Percentiles rank a stretch among this genome's conserved stretches.
These are phyloP conservation scores for Myotis planiceps DNA, from an alignment of 2,797 vertebrate species.

Conservation along the genomic window DNA sequence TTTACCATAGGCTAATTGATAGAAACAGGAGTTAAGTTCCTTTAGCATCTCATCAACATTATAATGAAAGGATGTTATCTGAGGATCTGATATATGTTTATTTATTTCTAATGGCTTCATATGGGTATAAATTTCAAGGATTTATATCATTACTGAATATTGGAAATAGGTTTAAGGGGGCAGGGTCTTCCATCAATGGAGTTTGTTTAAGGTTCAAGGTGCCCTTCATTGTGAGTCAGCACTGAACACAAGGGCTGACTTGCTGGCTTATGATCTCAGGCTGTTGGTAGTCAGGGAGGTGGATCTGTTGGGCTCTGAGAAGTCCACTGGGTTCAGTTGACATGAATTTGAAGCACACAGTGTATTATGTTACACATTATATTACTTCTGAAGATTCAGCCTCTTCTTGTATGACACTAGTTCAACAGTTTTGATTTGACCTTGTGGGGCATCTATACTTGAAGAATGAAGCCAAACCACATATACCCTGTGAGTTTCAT, in stretches of 20 bases:
- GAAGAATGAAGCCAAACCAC: conserved; percentile 42
- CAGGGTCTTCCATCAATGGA: neutral
- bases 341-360: neutral
- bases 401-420: neutral
- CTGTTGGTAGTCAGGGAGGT: neutral
- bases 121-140: neutral
- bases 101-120: neutral
- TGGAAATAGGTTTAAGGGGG: neutral
- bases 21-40: neutral
- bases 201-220: neutral
- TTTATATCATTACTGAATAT: neutral
- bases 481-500: conserved; percentile 70
- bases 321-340: conserved; percentile 44
- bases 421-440: conserved; percentile 64
- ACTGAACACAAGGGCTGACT: neutral
- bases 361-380: neutral
- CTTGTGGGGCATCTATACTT: conserved; percentile 25
- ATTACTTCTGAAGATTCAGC: neutral
- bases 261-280: neutral
- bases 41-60: neutral
- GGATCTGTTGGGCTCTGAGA: neutral
- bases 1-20: neutral
- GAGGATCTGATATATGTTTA: neutral
- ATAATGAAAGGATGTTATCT: neutral
- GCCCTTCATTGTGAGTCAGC: neutral